phyloP scores from a whole-genome alignment of 2,797 vertebrate species.

The Rhodeus uyekii region DNA sequence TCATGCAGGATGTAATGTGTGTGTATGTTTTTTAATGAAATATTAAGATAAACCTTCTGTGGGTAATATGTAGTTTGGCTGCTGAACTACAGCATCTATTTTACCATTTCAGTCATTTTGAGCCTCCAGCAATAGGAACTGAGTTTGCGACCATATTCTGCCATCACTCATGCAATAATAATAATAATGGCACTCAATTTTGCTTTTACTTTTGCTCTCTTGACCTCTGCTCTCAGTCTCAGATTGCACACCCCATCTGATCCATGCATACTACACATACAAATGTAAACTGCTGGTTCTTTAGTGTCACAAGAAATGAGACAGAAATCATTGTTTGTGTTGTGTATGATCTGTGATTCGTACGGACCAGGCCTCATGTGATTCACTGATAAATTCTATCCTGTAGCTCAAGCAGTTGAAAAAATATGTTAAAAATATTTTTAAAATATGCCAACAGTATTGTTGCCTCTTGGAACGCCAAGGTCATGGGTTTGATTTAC shows the following conservation, averaged over 20 bases:
- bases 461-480: too few species aligned
- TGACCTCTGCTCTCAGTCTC: neutral
- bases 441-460: too few species aligned
- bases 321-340: neutral
- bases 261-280: neutral
- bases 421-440: too few species aligned
- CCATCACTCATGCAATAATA: neutral
- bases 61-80: conserved; percentile 1
- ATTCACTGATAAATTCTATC: too few species aligned
- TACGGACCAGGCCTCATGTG: too few species aligned
- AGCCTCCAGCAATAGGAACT: neutral
- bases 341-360: too few species aligned
- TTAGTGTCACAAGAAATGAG: neutral
- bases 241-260: neutral
- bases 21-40: conserved; percentile 12
- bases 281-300: neutral
- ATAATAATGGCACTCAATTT: neutral
- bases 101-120: neutral
- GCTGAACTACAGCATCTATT: neutral
- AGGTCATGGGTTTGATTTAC: too few species aligned
- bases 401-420: too few species aligned
- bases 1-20: neutral
- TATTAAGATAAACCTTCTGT: neutral
- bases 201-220: neutral
- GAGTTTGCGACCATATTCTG: neutral